These are phyloP conservation scores for Poeciliopsis occidentalis DNA, from an alignment of 2,113 vertebrate species.

Conservation along the genomic window DNA sequence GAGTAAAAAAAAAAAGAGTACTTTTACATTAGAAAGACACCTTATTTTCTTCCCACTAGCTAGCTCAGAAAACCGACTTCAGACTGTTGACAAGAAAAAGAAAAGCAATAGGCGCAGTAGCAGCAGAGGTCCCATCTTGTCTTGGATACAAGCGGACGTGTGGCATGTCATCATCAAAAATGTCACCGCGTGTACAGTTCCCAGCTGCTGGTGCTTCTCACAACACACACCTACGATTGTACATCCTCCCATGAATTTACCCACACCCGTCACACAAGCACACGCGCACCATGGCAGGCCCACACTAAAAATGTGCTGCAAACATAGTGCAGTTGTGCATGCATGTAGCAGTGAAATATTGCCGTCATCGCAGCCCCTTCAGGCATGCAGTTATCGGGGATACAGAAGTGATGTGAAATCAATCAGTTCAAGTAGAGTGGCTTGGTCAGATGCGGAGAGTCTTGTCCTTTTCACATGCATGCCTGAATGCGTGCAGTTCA, in stretches of 20 bases:
- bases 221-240: not conserved
- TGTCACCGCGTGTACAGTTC: constrained; percentile 7
- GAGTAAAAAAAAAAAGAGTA: not conserved
- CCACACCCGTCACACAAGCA: constrained; percentile 13
- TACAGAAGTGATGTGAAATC: constrained; percentile 78
- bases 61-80: constrained; percentile 31
- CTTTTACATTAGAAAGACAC: not conserved
- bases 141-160: constrained; percentile 15
- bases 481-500: constrained; percentile 28
- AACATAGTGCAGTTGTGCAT: constrained; percentile 28
- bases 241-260: constrained; percentile 3
- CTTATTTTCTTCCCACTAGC: not conserved
- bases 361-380: constrained; percentile 69
- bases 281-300: not conserved
- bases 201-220: not conserved
- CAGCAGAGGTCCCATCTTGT: constrained; percentile 9
- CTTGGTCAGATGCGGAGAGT: constrained; percentile 47
- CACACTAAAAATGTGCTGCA: constrained; percentile 26
- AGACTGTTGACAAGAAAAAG: constrained; percentile 27
- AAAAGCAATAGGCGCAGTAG: not conserved
- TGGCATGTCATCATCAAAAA: constrained; percentile 33
- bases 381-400: constrained; percentile 77
- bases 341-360: constrained; percentile 66
- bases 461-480: constrained; percentile 44
- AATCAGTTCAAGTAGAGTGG: constrained; percentile 77